These are phyloP conservation scores for Brotula barbata DNA, from an alignment of 2,797 vertebrate species.

Conservation along the genomic window DNA sequence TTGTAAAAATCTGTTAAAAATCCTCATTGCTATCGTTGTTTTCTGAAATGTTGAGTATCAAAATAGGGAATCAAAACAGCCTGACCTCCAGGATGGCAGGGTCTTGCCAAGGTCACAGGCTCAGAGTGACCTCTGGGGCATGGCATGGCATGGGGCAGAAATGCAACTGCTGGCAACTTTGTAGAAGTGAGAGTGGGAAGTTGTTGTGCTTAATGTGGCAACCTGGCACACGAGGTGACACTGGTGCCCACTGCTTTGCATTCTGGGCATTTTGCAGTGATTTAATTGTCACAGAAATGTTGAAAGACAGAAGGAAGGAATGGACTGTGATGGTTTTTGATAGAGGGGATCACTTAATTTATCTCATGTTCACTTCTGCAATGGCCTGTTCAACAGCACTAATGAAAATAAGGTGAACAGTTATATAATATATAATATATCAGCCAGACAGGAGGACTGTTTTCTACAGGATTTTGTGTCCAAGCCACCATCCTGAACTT, in stretches of 20 bases:
- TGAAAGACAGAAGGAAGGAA: not conserved
- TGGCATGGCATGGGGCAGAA: constrained; percentile 35
- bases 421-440: too few relatives aligned
- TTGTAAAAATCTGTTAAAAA: not conserved
- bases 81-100: constrained; percentile 35
- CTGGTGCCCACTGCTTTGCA: constrained; percentile 53
- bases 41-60: not conserved
- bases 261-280: constrained; percentile 31
- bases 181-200: constrained; percentile 86
- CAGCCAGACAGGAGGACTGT: too few relatives aligned
- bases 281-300: not conserved
- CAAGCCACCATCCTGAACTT: not conserved
- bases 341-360: too few relatives aligned
- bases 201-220: constrained; percentile 69
- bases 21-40: not conserved
- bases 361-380: not conserved
- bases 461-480: too few relatives aligned
- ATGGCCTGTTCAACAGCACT: not conserved
- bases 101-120: constrained; percentile 51
- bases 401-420: too few relatives aligned
- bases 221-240: constrained; percentile 70
- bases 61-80: constrained; percentile 69
- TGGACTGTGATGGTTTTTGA: not conserved
- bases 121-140: constrained; percentile 67
- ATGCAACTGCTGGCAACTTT: constrained; percentile 74